Conservation (phyloP, 2,888 invertebrate species). For the Bombylius discolor region DNA sequence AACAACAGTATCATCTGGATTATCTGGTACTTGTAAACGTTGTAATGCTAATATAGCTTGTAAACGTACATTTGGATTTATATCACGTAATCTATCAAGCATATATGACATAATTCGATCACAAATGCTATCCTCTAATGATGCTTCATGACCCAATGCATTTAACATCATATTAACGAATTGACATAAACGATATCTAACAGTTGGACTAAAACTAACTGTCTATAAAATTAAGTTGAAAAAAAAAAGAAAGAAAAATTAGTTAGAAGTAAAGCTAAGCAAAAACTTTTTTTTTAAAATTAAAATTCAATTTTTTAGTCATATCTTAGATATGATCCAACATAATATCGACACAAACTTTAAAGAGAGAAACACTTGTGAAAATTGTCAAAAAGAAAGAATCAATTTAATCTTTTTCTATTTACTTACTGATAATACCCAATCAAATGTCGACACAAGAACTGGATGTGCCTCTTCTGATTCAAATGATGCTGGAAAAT, state of each 20-base stretch:
- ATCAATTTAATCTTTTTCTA: neutral
- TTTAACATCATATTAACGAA: slow-evolving; percentile 61
- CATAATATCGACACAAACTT: too few relatives aligned
- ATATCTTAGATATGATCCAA: too few relatives aligned
- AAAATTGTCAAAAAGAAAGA: neutral
- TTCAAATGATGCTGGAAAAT: slow-evolving; percentile 50
- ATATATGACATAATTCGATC: slow-evolving; percentile 57
- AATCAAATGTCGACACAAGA: slow-evolving; percentile 23
- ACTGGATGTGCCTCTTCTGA: slow-evolving; percentile 36
- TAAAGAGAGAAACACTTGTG: neutral
- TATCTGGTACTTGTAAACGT: slow-evolving; percentile 65
- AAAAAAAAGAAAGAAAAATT: neutral
- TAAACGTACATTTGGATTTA: slow-evolving; percentile 59
- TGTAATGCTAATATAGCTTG: slow-evolving; percentile 68
- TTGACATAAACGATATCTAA: slow-evolving; percentile 65
- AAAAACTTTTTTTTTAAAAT: neutral
- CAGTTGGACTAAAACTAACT: slow-evolving; percentile 38
- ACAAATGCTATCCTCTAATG: slow-evolving; percentile 62
- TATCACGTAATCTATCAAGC: slow-evolving; percentile 55
- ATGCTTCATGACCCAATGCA: slow-evolving; percentile 61
- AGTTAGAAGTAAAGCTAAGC: slow-evolving; percentile 1
- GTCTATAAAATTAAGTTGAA: slow-evolving; percentile 22
- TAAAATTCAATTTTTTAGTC: too few relatives aligned
- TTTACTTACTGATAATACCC: slow-evolving; percentile 25
- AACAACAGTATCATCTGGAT: slow-evolving; percentile 62